Evolutionary conservation across 64 coral and sea anemone species (phyloP).

Genomic region (Montipora efflorescens): DNA sequence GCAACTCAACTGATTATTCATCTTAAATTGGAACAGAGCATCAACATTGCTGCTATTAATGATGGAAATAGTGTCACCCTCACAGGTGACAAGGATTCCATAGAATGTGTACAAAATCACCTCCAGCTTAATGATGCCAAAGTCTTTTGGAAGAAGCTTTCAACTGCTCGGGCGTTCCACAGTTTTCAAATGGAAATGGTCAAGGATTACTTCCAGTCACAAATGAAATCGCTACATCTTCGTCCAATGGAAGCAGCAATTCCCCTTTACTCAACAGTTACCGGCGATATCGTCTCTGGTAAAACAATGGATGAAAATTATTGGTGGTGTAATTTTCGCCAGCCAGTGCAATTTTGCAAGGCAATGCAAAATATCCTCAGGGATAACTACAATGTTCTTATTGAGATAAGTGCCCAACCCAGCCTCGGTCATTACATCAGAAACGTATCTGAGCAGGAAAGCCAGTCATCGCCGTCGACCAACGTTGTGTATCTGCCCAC

Average conservation of each 20-base stretch:
- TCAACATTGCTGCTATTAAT: conserved; percentile 75
- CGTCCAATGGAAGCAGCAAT: conserved; percentile 46
- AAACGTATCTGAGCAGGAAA: conserved; percentile 12
- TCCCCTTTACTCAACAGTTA: conserved; percentile 73
- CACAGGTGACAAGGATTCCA: conserved; percentile 57
- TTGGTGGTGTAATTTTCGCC: conserved; percentile 85
- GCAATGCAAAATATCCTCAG: conserved; percentile 62
- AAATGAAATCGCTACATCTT: conserved; percentile 37
- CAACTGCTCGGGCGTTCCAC: conserved; percentile 76
- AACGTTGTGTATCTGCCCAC: conserved; percentile 24
- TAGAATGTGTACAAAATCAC: conserved; percentile 67
- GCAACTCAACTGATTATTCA: conserved; percentile 54
- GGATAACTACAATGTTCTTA: conserved; percentile 26
- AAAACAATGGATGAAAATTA: conserved; percentile 69
- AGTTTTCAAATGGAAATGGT: conserved; percentile 70
- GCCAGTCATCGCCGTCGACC: background rate
- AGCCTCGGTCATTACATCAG: conserved; percentile 41
- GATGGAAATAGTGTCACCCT: conserved; percentile 71
- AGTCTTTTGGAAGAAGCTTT: conserved; percentile 69
- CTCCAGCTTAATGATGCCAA: conserved; percentile 35
- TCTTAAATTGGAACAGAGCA: conserved; percentile 57
- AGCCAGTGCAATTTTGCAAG: conserved; percentile 66
- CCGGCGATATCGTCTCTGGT: conserved; percentile 58
- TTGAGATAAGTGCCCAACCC: conserved; percentile 79
- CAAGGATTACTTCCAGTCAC: conserved; percentile 50